Evolutionary conservation across 2,888 invertebrate species (phyloP).

Genomic region (Antitype chi): DNA sequence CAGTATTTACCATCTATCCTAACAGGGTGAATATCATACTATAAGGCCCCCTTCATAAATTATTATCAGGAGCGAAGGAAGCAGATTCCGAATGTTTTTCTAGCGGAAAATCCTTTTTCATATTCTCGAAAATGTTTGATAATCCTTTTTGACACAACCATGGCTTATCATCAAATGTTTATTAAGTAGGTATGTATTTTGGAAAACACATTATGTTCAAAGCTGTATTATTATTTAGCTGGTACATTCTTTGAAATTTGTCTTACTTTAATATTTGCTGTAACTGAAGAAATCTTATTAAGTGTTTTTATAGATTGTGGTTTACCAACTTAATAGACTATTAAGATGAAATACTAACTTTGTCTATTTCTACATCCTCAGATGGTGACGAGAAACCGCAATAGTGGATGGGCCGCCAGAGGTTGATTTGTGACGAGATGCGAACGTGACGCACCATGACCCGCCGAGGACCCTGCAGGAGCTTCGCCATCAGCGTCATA

Average conservation of each 20-base stretch:
- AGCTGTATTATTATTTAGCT: background rate
- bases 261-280: background rate
- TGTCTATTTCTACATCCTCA: slow-evolving; percentile 58
- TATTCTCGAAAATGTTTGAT: background rate
- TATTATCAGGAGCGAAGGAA: slow-evolving; percentile 40
- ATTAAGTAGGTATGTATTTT: background rate
- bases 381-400: slow-evolving; percentile 66
- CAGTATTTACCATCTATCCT: slow-evolving; percentile 54
- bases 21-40: slow-evolving; percentile 58
- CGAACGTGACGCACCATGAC: slow-evolving; percentile 79
- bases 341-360: background rate
- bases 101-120: slow-evolving; percentile 5
- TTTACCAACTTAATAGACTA: background rate
- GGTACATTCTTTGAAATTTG: background rate
- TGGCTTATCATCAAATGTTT: background rate
- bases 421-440: slow-evolving; percentile 68
- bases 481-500: slow-evolving; percentile 90
- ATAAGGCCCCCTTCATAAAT: slow-evolving; percentile 51
- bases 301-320: background rate
- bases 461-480: slow-evolving; percentile 84
- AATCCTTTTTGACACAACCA: background rate
- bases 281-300: background rate
- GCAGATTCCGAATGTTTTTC: slow-evolving; percentile 16
- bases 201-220: background rate
- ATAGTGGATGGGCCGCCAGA: slow-evolving; percentile 29